phyloP scores from a whole-genome alignment of 37 sponge, comb jelly and placozoan genomes.

The Trichoplax adhaerens region DNA sequence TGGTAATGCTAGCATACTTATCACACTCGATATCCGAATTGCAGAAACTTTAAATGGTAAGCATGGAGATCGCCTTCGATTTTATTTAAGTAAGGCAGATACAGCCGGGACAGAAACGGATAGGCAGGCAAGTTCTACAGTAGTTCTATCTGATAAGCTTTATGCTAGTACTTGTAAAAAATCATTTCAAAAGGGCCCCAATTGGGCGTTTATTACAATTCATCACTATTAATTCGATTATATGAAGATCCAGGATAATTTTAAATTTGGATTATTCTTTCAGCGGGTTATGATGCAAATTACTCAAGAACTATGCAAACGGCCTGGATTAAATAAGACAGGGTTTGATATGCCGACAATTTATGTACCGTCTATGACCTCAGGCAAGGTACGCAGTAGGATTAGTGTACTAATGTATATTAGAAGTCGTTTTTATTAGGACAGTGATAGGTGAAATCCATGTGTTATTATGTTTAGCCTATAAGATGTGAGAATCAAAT shows the following conservation, averaged over 20 bases:
- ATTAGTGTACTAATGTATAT: constrained; percentile 13
- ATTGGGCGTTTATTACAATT: no score
- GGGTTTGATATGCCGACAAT: constrained; percentile 73
- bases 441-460: neutral
- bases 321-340: constrained; percentile 55
- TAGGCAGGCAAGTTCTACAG: constrained; percentile 16
- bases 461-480: constrained; percentile 4
- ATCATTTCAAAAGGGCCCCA: no score
- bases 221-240: no score
- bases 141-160: no score
- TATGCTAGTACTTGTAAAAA: no score
- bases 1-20: neutral
- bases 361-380: constrained; percentile 34
- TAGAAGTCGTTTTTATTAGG: neutral
- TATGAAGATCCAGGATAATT: no score
- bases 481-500: constrained; percentile 53
- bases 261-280: neutral
- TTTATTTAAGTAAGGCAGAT: constrained; percentile 56
- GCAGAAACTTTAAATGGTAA: constrained; percentile 22
- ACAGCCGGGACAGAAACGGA: constrained; percentile 50
- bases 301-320: constrained; percentile 58
- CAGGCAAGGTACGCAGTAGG: no score
- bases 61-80: constrained; percentile 29
- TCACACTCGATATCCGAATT: neutral
- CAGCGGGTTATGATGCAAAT: constrained; percentile 65